Percentiles rank a stretch among this genome's conserved stretches.
These are phyloP conservation scores for Slavum lentiscoides DNA, from an alignment of 2,888 invertebrate species.

Conservation along the genomic window DNA sequence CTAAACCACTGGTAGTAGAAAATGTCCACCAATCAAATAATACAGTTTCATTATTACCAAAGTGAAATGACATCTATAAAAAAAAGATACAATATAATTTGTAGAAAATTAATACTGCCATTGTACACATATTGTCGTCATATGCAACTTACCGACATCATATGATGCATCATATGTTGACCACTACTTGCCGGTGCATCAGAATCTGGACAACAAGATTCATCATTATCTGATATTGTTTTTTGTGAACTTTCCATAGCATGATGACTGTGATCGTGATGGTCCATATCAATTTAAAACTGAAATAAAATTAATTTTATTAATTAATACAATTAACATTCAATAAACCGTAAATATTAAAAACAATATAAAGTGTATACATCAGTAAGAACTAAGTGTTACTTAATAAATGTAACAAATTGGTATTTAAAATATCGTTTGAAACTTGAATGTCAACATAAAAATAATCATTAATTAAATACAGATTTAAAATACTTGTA, in stretches of 20 bases:
- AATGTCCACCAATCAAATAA: constrained; percentile 84
- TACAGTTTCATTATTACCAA: constrained; percentile 74
- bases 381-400: background rate
- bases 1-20: constrained; percentile 72
- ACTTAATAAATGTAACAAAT: background rate
- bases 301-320: background rate
- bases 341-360: background rate
- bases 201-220: constrained; percentile 11
- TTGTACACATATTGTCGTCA: background rate
- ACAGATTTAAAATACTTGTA: constrained; percentile 5
- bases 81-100: background rate
- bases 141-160: constrained; percentile 59
- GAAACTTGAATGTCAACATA: constrained; percentile 2
- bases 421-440: constrained; percentile 5
- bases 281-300: constrained; percentile 28
- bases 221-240: background rate
- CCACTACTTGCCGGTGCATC: background rate
- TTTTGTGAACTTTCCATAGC: background rate
- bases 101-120: background rate
- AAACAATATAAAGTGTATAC: background rate
- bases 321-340: background rate
- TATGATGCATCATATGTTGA: constrained; percentile 57
- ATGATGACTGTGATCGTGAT: constrained; percentile 20
- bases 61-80: constrained; percentile 73
- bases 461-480: constrained; percentile 21